phyloP scores from a whole-genome alignment of 2,888 invertebrate species.

The Hirudinaria manillensis region DNA sequence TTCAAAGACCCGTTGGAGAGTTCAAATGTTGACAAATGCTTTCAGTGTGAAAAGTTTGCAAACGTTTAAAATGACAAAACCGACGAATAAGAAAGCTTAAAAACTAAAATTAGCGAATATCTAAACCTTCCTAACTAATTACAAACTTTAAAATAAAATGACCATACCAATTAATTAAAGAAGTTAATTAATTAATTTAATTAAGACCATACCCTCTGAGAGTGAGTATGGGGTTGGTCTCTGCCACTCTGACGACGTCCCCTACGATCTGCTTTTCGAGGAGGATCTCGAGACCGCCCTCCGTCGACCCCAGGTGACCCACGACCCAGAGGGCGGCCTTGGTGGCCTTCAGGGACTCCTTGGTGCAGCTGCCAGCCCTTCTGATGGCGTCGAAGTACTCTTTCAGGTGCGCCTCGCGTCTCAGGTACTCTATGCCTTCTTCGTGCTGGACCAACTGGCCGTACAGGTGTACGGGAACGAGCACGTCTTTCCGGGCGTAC shows the following conservation, averaged over 20 bases:
- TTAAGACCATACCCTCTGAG: conserved; percentile 70
- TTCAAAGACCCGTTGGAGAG: too few species aligned
- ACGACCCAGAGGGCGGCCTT: conserved; percentile 84
- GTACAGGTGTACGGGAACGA: conserved; percentile 72
- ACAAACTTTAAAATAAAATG: too few species aligned
- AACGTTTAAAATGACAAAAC: too few species aligned
- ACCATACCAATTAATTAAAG: too few species aligned
- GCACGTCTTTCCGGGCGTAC: conserved; percentile 50
- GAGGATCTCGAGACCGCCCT: conserved; percentile 70
- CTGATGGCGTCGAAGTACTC: conserved; percentile 24
- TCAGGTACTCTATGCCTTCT: conserved; percentile 53
- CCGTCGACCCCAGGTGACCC: conserved; percentile 73
- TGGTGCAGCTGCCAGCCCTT: conserved; percentile 37
- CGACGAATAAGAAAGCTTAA: too few species aligned
- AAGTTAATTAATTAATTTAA: too few species aligned
- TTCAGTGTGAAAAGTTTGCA: too few species aligned
- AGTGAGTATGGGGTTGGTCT: conserved; percentile 75
- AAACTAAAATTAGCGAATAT: too few species aligned
- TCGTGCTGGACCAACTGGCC: conserved; percentile 72
- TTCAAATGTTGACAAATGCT: too few species aligned
- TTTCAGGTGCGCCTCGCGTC: conserved; percentile 45
- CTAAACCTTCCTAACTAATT: too few species aligned
- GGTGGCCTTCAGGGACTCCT: conserved; percentile 61
- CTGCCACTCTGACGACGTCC: conserved; percentile 64
- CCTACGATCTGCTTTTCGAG: conserved; percentile 60